Percentiles rank a stretch among this genome's conserved stretches.
These are phyloP conservation scores for Brachyrhaphis roseni DNA, from an alignment of 2,797 vertebrate genomes.

Conservation along the genomic window DNA sequence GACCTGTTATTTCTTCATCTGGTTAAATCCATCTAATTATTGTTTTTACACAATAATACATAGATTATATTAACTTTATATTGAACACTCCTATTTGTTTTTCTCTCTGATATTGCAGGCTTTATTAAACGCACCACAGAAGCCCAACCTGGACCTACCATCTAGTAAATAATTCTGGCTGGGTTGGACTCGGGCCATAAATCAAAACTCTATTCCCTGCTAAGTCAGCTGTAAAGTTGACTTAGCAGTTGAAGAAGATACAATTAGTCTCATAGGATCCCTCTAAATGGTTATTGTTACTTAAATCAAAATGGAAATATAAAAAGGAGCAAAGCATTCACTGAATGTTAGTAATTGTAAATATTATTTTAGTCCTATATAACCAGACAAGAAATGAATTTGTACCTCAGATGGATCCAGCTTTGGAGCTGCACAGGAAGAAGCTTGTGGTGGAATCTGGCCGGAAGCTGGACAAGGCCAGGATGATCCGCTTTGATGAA, in stretches of 20 bases:
- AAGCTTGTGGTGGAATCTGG: constrained; percentile 91
- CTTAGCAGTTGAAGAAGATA: not conserved
- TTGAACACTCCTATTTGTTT: too few species aligned
- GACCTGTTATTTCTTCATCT: too few species aligned
- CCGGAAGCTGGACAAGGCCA: constrained; percentile 93
- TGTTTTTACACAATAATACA: too few species aligned
- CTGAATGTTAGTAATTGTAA: not conserved
- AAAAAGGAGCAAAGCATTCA: not conserved
- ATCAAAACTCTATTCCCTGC: not conserved
- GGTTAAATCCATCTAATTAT: too few species aligned
- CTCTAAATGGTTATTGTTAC: not conserved
- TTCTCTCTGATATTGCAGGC: too few species aligned
- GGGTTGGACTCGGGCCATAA: too few species aligned
- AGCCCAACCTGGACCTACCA: too few species aligned
- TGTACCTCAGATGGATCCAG: constrained; percentile 87
- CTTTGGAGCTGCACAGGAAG: constrained; percentile 90
- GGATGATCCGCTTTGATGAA: constrained; percentile 98
- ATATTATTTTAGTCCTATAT: not conserved
- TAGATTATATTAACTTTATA: too few species aligned
- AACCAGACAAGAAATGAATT: not conserved
- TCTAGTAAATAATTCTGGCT: too few species aligned
- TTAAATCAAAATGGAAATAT: not conserved
- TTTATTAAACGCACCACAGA: too few species aligned
- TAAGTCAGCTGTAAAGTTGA: not conserved
- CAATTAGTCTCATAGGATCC: not conserved